These are phyloP conservation scores for Oopsacas minuta DNA, from an alignment of 37 sponge, comb jelly and placozoan species.

Conservation along the genomic window DNA sequence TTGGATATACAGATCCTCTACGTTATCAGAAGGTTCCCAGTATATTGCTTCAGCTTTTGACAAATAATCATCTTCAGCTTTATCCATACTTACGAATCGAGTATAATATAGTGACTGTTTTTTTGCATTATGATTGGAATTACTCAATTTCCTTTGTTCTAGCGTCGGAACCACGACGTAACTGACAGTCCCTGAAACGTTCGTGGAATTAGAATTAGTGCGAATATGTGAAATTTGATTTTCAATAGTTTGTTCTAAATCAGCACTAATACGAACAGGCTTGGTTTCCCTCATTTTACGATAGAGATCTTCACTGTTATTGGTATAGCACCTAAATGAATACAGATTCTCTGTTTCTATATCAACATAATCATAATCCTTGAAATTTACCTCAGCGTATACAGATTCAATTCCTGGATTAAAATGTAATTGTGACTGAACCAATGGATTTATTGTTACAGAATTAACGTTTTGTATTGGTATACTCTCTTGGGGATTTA, in stretches of 20 bases:
- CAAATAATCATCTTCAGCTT: too few relatives aligned
- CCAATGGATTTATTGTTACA: too few relatives aligned
- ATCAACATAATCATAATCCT: constrained; percentile 2
- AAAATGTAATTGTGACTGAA: too few relatives aligned
- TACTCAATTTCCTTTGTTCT: not conserved
- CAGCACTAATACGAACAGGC: not conserved
- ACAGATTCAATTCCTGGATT: too few relatives aligned
- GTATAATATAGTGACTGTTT: too few relatives aligned
- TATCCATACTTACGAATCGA: too few relatives aligned
- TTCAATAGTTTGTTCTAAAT: not conserved
- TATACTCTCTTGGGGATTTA: too few relatives aligned
- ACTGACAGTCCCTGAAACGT: not conserved
- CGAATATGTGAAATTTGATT: not conserved
- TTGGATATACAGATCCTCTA: not conserved
- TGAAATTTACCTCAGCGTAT: too few relatives aligned
- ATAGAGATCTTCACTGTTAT: not conserved
- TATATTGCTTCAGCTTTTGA: not conserved
- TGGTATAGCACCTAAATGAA: not conserved
- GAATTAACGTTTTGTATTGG: too few relatives aligned
- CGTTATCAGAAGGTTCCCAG: not conserved
- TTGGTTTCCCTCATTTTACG: not conserved
- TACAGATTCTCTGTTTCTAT: not conserved
- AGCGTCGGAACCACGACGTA: not conserved
- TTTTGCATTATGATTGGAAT: too few relatives aligned
- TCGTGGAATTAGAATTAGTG: not conserved